phyloP scores from a whole-genome alignment of 1,140 invertebrate genomes.

The Euwallacea similis region DNA sequence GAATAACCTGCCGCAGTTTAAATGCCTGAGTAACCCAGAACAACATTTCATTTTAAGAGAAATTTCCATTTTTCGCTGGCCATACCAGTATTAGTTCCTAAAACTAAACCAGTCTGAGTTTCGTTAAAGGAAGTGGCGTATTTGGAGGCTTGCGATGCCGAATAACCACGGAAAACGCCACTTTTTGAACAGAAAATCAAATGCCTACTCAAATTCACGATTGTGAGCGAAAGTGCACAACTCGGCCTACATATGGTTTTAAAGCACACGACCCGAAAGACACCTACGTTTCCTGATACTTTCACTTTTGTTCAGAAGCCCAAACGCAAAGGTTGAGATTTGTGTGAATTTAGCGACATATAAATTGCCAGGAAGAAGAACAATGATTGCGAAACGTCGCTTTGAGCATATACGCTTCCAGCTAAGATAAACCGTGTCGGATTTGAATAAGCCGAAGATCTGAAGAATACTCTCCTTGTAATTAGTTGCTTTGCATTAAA shows the following conservation, averaged over 20 bases:
- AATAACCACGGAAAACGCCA: too few species aligned
- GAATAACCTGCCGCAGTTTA: not conserved
- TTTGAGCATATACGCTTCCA: not conserved
- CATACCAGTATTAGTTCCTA: not conserved
- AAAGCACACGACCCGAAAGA: slow-evolving; percentile 1
- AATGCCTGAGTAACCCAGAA: slow-evolving; percentile 6
- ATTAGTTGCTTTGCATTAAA: not conserved
- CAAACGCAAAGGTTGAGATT: slow-evolving; percentile 14
- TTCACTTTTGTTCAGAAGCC: slow-evolving; percentile 30
- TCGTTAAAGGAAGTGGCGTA: too few species aligned
- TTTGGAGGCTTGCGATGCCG: too few species aligned
- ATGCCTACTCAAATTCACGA: too few species aligned
- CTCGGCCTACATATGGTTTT: slow-evolving; percentile 7
- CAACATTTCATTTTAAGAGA: slow-evolving; percentile 13
- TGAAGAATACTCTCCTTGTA: not conserved
- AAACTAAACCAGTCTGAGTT: too few species aligned
- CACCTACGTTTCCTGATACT: slow-evolving; percentile 35
- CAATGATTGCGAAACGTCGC: slow-evolving; percentile 2
- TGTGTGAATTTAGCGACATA: slow-evolving; percentile 14
- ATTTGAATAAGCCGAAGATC: too few species aligned
- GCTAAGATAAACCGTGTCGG: too few species aligned
- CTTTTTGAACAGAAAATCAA: too few species aligned
- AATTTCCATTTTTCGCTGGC: slow-evolving; percentile 11
- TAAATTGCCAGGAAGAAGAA: slow-evolving; percentile 11
- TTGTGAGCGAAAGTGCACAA: not conserved